Percentiles rank a stretch among this genome's conserved stretches.
These are phyloP conservation scores for Heliconius nattereri DNA, from an alignment of 1,140 invertebrate species.

Conservation along the genomic window DNA sequence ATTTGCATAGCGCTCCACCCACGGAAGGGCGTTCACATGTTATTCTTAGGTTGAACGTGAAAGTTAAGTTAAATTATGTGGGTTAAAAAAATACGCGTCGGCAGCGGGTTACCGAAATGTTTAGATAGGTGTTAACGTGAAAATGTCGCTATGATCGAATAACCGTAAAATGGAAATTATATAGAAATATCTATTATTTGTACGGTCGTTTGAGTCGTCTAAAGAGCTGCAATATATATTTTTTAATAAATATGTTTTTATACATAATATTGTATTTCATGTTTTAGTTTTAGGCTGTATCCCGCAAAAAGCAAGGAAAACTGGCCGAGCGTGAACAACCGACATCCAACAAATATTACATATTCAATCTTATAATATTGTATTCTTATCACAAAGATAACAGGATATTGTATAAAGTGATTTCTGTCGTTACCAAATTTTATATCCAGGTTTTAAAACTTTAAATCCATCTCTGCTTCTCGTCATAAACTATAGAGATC, in stretches of 20 bases:
- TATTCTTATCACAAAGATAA: background rate
- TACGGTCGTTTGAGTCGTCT: background rate
- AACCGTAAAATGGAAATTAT: slow-evolving; percentile 22
- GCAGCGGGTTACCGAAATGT: slow-evolving; percentile 33
- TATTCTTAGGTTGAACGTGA: slow-evolving; percentile 43
- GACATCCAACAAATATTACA: no score
- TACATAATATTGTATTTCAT: background rate
- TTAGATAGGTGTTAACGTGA: slow-evolving; percentile 38
- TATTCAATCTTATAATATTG: no score
- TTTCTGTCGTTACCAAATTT: slow-evolving; percentile 5
- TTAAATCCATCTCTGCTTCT: slow-evolving; percentile 24
- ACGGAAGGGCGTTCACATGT: slow-evolving; percentile 38
- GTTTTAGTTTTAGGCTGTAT: no score
- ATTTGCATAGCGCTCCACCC: slow-evolving; percentile 44
- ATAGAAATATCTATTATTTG: background rate
- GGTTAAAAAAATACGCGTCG: slow-evolving; percentile 46
- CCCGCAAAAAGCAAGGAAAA: no score
- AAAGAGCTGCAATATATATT: background rate
- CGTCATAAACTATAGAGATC: slow-evolving; percentile 25
- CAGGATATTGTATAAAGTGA: background rate
- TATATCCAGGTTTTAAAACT: slow-evolving; percentile 8
- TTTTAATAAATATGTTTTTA: background rate
- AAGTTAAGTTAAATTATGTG: slow-evolving; percentile 45
- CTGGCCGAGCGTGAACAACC: no score
- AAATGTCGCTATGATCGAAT: slow-evolving; percentile 19